Evolutionary conservation across 2,113 vertebrate genomes (phyloP), one percentile per base, ranked within the genome.

Genomic region (Phocoena phocoena): DNA sequence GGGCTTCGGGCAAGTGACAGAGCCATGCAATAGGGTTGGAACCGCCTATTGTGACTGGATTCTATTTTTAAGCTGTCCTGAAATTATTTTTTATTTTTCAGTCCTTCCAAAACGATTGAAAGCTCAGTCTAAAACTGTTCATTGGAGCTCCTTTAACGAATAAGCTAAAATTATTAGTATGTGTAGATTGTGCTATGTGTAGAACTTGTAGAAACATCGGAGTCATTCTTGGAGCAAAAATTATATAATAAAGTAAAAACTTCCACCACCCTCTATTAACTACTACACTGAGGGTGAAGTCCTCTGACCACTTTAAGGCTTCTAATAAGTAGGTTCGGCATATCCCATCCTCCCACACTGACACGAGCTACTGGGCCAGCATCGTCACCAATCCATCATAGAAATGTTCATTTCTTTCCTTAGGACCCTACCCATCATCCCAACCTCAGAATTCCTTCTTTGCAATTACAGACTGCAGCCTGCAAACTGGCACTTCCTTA

Each of bases 51-150:
- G 79, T 31, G 38, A 60, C 44, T 28, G 55, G 8, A 8, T 73
- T 47, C n/a, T 92, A 31, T 53, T 93, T 86, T 76, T 84, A 96
- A 70, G 33, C 8, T 47, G 33, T 62, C 55, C 74, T 93, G n/a
- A 94, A 83, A 71, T 88, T 84, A 87, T 47, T 84, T 90, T 86
- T 97, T 84, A 87, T 73, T 83, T 90, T 88, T 95, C 13, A 87
- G 25, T 62, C 41, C 31, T 88, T 89, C 14, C 1, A 5, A 74
- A 94, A 90, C 62, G 28, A 86, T 65, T 84, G 23, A 80, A 95
- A 86, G 71, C 12, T 79, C 67, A 71, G 53, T 60, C 38, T 47
- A 68, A 33, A 28, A 41, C 2, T 67, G 7, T 90, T 97, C 50
- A 60, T 41, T 38, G n/a, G 95, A 95, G 10, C 53, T 2, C 7